Conservation (phyloP, 2,113 vertebrate genomes). For the Phainopepla nitens region DNA sequence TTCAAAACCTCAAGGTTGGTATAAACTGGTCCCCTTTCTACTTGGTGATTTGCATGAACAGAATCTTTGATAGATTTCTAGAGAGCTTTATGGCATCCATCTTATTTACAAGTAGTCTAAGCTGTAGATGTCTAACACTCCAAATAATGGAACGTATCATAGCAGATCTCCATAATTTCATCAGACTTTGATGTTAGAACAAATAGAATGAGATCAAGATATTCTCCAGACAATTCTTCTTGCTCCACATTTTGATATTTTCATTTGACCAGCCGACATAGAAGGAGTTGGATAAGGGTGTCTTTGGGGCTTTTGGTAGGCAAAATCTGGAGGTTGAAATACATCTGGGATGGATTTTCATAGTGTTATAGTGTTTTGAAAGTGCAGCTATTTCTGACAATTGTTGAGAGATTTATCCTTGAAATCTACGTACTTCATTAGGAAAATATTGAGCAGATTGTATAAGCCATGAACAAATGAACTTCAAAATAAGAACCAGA, state of each 20-base stretch:
- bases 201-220: neutral
- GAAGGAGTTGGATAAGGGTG: neutral
- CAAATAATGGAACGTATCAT: fast-evolving
- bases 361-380: neutral
- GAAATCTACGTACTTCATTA: neutral
- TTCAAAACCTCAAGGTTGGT: neutral
- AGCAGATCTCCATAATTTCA: neutral
- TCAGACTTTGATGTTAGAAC: neutral
- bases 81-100: neutral
- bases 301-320: neutral
- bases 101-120: neutral
- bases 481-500: neutral
- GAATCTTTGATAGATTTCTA: neutral
- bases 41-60: neutral
- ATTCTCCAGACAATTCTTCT: neutral
- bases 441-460: neutral
- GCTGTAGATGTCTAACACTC: neutral
- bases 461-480: neutral
- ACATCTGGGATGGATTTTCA: fast-evolving
- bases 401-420: neutral
- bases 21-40: neutral
- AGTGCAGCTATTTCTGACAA: neutral
- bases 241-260: neutral
- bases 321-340: neutral
- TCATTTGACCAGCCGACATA: neutral